Percentiles rank a stretch among this genome's conserved stretches.
Conservation (phyloP, 2,113 vertebrate genomes). For the Aspiorhynchus laticeps region DNA sequence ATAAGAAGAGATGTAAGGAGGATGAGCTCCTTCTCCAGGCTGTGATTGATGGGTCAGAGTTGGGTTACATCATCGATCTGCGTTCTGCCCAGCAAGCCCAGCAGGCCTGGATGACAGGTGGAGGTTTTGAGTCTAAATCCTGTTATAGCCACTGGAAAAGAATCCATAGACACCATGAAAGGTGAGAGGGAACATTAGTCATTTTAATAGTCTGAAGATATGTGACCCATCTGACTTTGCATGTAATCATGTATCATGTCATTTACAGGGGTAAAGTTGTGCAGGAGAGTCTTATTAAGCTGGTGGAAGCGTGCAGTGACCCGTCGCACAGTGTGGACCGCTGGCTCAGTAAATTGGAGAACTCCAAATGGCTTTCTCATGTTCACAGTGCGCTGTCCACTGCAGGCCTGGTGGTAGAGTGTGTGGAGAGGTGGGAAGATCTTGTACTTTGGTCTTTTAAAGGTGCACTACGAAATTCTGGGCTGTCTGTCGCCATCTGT, state of each 20-base stretch:
- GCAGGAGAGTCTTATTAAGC: constrained; percentile 80
- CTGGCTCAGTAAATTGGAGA: constrained; percentile 84
- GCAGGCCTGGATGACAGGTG: constrained; percentile 77
- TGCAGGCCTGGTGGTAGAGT: constrained; percentile 82
- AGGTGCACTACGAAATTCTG: neutral
- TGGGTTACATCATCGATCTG: constrained; percentile 81
- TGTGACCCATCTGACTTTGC: neutral
- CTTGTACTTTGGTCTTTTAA: neutral
- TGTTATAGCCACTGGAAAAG: constrained; percentile 78
- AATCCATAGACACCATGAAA: constrained; percentile 82
- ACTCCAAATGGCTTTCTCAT: constrained; percentile 84
- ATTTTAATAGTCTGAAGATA: neutral
- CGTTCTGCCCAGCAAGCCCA: constrained; percentile 80
- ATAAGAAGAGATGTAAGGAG: constrained; percentile 79
- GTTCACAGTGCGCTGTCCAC: constrained; percentile 81
- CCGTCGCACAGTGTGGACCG: constrained; percentile 75
- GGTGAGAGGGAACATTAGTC: constrained; percentile 63
- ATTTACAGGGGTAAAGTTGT: constrained; percentile 77
- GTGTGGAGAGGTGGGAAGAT: constrained; percentile 80
- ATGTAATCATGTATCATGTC: constrained; percentile 24
- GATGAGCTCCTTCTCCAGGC: constrained; percentile 79
- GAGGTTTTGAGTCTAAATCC: constrained; percentile 82
- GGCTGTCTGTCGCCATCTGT: neutral
- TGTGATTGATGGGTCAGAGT: constrained; percentile 59
- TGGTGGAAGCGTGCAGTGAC: constrained; percentile 82